Evolutionary conservation across 2,113 vertebrate genomes (phyloP).

Genomic region (Cinclus cinclus): DNA sequence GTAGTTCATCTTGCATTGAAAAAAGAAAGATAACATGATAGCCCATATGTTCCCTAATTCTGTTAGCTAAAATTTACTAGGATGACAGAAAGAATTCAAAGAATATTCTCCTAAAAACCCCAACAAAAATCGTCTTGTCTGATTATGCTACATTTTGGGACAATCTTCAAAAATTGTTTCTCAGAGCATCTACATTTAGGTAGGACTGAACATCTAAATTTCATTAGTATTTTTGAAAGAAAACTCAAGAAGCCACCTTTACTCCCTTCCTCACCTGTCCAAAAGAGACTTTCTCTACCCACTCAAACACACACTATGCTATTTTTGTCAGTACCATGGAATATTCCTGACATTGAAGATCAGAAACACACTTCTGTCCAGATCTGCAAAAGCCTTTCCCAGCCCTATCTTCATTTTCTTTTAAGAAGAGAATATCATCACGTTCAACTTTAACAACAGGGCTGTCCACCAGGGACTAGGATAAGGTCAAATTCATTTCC

Average conservation of each 20-base stretch:
- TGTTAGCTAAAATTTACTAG: background rate
- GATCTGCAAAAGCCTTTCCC: background rate
- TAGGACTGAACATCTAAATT: background rate
- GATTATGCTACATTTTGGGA: background rate
- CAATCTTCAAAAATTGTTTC: background rate
- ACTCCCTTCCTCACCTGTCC: background rate
- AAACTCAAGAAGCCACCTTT: background rate
- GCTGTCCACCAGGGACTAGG: background rate
- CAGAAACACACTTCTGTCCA: background rate
- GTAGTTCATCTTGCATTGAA: background rate
- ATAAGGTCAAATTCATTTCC: slow-evolving; percentile 58
- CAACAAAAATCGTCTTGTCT: background rate
- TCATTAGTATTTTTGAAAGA: background rate
- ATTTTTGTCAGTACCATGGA: background rate
- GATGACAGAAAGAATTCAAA: background rate
- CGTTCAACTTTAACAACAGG: background rate
- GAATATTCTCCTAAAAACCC: background rate
- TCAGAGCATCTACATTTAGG: background rate
- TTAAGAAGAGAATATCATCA: background rate
- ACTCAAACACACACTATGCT: background rate
- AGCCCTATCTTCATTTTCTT: background rate
- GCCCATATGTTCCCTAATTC: background rate
- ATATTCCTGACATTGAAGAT: background rate
- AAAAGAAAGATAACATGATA: background rate
- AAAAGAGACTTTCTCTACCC: background rate